These are phyloP conservation scores for Meteorus sp. DNA, from an alignment of 1,140 invertebrate species.

Conservation along the genomic window DNA sequence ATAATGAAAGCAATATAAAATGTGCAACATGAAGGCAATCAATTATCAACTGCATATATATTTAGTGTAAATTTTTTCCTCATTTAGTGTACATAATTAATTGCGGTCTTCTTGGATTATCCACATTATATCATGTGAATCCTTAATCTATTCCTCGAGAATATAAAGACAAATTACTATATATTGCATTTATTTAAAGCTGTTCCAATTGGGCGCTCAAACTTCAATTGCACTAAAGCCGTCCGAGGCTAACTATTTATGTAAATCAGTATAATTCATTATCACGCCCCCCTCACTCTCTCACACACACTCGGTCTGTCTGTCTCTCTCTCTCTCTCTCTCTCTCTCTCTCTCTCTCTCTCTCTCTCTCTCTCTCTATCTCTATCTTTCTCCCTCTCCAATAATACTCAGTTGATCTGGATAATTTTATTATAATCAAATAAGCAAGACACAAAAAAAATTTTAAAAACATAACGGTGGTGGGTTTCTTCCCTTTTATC, in stretches of 20 bases:
- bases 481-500: too few species aligned
- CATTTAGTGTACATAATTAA: neutral
- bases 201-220: neutral
- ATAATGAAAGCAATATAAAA: neutral
- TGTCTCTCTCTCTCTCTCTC: too few species aligned
- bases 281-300: too few species aligned
- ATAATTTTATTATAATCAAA: neutral
- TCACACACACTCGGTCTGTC: too few species aligned
- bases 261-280: conserved; percentile 13
- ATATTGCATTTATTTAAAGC: neutral
- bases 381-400: too few species aligned
- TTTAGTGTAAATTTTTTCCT: neutral
- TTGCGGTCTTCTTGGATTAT: neutral
- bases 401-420: neutral
- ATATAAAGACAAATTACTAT: neutral
- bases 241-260: conserved; percentile 39
- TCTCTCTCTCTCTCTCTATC: too few species aligned
- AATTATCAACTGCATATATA: neutral
- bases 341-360: too few species aligned
- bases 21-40: too few species aligned
- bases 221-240: conserved; percentile 31
- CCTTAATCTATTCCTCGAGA: neutral
- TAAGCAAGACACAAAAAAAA: too few species aligned
- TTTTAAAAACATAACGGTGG: too few species aligned
- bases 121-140: too few species aligned